These are phyloP conservation scores for Noctuana brunneofusca DNA, from an alignment of 2,888 invertebrate species.

Conservation along the genomic window DNA sequence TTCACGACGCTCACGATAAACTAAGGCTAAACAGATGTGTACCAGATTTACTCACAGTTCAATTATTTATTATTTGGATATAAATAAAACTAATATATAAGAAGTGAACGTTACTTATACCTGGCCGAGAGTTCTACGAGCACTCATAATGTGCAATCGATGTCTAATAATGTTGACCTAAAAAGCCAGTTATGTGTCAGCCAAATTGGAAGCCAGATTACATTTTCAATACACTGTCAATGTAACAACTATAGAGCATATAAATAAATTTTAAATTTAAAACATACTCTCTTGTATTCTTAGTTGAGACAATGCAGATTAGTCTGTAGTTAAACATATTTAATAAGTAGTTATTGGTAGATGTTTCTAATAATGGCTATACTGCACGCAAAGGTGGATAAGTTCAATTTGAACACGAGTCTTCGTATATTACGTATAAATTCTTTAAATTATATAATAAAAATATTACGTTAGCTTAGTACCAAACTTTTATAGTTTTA, in stretches of 20 bases:
- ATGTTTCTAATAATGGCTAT: not conserved
- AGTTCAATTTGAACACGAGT: not conserved
- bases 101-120: constrained; percentile 40
- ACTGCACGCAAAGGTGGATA: not conserved
- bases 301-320: not conserved
- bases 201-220: constrained; percentile 4
- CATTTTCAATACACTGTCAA: not conserved
- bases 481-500: not conserved
- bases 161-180: constrained; percentile 49
- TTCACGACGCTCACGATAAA: not conserved
- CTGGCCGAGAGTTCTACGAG: constrained; percentile 47
- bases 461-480: too few relatives aligned
- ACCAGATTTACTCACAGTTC: not conserved
- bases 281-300: not conserved
- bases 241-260: not conserved
- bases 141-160: constrained; percentile 46
- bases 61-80: not conserved
- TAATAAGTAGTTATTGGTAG: not conserved
- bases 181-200: constrained; percentile 37
- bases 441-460: too few relatives aligned
- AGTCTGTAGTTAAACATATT: not conserved
- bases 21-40: too few relatives aligned
- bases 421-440: not conserved
- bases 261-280: not conserved
- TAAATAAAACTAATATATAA: constrained; percentile 2